Percentiles rank a stretch among this genome's conserved stretches.
These are phyloP conservation scores for Elgonia sp. DNA, from an alignment of 2,888 invertebrate genomes.

Conservation along the genomic window DNA sequence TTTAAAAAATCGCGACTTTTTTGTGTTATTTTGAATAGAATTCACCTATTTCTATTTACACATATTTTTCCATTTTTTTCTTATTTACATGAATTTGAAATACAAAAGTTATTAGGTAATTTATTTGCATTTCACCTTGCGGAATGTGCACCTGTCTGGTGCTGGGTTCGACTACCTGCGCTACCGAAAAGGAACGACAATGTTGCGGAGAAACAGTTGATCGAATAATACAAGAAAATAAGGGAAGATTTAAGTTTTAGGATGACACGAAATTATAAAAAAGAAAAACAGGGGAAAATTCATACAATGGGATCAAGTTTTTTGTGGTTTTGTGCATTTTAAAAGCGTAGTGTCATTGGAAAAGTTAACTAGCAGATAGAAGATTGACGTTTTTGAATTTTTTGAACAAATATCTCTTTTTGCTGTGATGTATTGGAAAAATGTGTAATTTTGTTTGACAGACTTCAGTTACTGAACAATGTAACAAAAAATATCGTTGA, in stretches of 20 bases:
- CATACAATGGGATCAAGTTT: background rate
- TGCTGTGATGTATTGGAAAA: slow-evolving; percentile 17
- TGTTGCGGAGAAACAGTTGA: slow-evolving; percentile 24
- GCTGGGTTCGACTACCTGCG: slow-evolving; percentile 55
- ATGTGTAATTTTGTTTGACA: slow-evolving; percentile 11
- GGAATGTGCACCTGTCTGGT: slow-evolving; percentile 60
- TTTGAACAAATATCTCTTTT: slow-evolving; percentile 15
- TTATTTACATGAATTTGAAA: slow-evolving; percentile 45
- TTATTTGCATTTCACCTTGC: slow-evolving; percentile 58
- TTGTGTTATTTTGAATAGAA: too few relatives aligned
- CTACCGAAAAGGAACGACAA: slow-evolving; percentile 22
- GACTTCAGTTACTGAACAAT: background rate
- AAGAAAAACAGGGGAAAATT: background rate
- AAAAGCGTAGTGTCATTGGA: background rate
- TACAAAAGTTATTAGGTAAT: slow-evolving; percentile 40
- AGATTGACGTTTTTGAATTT: slow-evolving; percentile 5
- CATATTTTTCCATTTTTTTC: slow-evolving; percentile 22
- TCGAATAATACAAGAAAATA: background rate
- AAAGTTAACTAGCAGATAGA: background rate
- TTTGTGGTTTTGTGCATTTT: background rate
- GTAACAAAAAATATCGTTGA: background rate
- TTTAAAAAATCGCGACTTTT: background rate
- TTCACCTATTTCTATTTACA: background rate
- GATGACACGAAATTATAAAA: slow-evolving; percentile 4
- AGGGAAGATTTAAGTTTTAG: background rate